phyloP scores from a whole-genome alignment of 2,113 vertebrate species.

The Cacatua alba region DNA sequence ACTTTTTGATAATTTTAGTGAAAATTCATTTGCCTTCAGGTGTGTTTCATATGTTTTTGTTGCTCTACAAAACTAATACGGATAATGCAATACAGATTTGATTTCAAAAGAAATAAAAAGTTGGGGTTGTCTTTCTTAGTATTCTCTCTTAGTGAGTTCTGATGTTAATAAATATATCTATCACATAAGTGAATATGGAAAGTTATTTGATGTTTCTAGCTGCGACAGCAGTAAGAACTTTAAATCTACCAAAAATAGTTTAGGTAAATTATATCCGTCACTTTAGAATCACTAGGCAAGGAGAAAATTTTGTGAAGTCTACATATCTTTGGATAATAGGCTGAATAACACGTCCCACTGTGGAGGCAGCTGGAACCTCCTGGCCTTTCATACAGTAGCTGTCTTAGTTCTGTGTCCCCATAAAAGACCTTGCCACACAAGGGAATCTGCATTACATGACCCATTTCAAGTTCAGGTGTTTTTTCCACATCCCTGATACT shows the following conservation, averaged over 20 bases:
- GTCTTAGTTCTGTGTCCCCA: background rate
- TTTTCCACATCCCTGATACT: background rate
- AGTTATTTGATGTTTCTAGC: background rate
- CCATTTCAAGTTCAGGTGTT: background rate
- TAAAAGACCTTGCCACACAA: background rate
- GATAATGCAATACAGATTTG: background rate
- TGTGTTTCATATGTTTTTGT: background rate
- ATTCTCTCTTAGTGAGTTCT: background rate
- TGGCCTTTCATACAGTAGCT: background rate
- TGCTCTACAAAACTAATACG: background rate
- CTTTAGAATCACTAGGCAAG: background rate
- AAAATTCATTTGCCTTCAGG: background rate
- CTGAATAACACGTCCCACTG: background rate
- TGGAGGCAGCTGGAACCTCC: background rate
- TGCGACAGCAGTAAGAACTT: background rate
- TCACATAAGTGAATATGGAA: background rate
- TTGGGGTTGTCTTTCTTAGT: background rate
- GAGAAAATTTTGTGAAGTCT: background rate
- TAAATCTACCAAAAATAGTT: background rate
- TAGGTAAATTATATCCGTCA: background rate
- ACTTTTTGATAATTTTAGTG: background rate
- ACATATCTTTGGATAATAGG: background rate
- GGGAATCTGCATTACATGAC: background rate
- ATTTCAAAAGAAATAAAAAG: background rate
- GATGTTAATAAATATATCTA: background rate